Conservation (phyloP, 23 tunicate genomes). For the Clavelina lepadiformis region DNA sequence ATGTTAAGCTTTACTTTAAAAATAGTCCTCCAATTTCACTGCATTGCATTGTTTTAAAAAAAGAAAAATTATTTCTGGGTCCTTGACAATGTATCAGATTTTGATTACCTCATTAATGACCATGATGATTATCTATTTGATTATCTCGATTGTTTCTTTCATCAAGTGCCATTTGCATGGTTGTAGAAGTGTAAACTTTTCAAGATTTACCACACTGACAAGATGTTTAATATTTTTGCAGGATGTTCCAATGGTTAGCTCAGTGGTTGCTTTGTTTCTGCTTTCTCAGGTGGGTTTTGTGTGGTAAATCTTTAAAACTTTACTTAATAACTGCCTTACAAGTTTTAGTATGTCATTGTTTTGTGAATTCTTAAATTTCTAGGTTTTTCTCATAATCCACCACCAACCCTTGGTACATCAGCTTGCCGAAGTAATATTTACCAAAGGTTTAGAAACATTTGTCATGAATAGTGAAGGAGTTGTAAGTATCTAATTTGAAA, state of each 20-base stretch:
- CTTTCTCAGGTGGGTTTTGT: slow-evolving; percentile 75
- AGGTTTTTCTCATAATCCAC: slow-evolving; percentile 90
- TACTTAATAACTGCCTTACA: background rate
- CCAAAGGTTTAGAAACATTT: slow-evolving; percentile 41
- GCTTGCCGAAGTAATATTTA: slow-evolving; percentile 89
- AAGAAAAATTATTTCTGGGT: too few relatives aligned
- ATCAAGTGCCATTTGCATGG: too few relatives aligned
- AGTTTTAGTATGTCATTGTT: background rate
- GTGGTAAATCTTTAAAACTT: background rate
- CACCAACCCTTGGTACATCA: slow-evolving; percentile 73
- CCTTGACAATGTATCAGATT: too few relatives aligned
- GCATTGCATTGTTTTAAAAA: too few relatives aligned
- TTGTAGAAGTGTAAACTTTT: too few relatives aligned
- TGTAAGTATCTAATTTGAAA: too few relatives aligned
- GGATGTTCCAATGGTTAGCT: slow-evolving; percentile 59
- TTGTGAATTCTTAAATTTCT: background rate
- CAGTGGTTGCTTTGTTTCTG: slow-evolving; percentile 80
- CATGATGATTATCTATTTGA: too few relatives aligned
- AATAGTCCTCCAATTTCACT: too few relatives aligned
- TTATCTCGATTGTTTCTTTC: too few relatives aligned
- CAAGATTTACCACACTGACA: too few relatives aligned
- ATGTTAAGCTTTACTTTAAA: too few relatives aligned
- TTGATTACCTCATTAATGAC: too few relatives aligned
- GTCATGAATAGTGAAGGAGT: slow-evolving; percentile 4
- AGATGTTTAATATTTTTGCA: slow-evolving; percentile 16